Conservation (phyloP, 2,113 vertebrate species). For the Phaethon lepturus region DNA sequence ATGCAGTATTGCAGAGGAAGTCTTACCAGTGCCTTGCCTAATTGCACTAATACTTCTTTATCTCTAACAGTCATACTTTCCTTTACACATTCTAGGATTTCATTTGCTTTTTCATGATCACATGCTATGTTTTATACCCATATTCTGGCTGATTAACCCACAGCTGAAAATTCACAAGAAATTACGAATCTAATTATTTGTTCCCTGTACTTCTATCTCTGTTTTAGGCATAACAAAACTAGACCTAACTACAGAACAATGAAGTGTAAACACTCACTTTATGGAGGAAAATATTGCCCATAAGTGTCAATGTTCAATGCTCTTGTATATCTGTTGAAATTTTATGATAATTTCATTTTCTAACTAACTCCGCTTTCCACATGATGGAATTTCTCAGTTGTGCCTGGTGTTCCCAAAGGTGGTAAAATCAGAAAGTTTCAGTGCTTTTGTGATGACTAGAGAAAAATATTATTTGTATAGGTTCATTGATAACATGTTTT, state of each 20-base stretch:
- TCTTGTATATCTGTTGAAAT: background rate
- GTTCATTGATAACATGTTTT: background rate
- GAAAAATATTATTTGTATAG: background rate
- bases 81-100: background rate
- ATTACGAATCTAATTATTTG: background rate
- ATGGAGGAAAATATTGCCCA: background rate
- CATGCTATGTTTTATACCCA: background rate
- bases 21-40: background rate
- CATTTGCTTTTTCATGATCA: background rate
- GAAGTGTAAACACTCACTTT: background rate
- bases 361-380: background rate
- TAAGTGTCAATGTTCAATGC: background rate
- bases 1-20: background rate
- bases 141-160: background rate
- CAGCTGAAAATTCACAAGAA: background rate
- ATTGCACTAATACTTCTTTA: conserved; percentile 12
- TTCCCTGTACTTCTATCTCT: background rate
- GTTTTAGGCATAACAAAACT: background rate
- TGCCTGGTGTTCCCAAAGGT: background rate
- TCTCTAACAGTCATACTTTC: background rate
- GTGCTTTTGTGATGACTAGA: background rate
- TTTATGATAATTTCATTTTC: background rate
- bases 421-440: background rate
- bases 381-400: background rate
- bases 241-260: background rate